phyloP scores from a whole-genome alignment of 2,797 vertebrate genomes.

The Chiroxiphia lanceolata region DNA sequence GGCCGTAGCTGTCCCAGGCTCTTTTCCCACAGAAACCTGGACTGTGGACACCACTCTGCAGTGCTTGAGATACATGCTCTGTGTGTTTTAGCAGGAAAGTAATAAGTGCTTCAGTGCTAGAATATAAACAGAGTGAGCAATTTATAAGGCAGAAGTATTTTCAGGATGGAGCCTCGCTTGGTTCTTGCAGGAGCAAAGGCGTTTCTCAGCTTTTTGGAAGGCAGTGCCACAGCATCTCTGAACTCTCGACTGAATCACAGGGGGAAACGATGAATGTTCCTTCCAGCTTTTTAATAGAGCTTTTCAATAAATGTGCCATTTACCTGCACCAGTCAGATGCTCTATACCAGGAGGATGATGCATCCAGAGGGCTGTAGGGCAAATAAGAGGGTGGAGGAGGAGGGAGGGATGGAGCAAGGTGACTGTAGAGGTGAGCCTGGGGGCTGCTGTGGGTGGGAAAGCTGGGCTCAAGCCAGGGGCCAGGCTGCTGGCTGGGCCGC shows the following conservation, averaged over 20 bases:
- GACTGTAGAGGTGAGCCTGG: not conserved
- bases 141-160: not conserved
- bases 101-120: not conserved
- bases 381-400: not conserved
- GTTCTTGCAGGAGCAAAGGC: not conserved
- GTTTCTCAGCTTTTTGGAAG: not conserved
- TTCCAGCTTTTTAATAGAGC: not conserved
- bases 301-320: not conserved
- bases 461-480: accelerated
- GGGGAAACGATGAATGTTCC: accelerated
- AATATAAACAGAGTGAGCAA: not conserved
- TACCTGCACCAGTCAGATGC: not conserved
- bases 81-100: not conserved
- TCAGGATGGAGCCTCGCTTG: not conserved
- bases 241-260: accelerated
- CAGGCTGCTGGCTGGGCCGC: accelerated
- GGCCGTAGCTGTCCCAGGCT: not conserved
- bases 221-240: not conserved
- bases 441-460: not conserved
- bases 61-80: not conserved
- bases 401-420: not conserved
- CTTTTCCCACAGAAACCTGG: not conserved
- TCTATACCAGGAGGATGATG: not conserved
- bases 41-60: accelerated
- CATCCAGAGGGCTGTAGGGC: not conserved